Evolutionary conservation across 2,113 vertebrate genomes (phyloP).

Genomic region (Hystrix cristata): DNA sequence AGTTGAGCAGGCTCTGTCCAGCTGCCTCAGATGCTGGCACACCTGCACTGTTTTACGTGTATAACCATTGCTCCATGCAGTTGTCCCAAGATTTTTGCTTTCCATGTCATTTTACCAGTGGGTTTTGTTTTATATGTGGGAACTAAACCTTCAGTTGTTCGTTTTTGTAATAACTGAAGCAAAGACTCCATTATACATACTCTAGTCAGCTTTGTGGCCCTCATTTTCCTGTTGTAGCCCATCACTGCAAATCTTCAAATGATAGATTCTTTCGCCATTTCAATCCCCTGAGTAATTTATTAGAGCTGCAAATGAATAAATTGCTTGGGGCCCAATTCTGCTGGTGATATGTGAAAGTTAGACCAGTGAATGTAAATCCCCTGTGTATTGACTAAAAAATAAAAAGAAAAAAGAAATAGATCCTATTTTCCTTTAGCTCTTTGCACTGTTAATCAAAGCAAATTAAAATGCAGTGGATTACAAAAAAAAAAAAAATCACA

Average conservation of each 20-base stretch:
- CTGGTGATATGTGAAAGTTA: slow-evolving; percentile 61
- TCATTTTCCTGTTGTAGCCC: slow-evolving; percentile 78
- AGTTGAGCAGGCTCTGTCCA: background rate
- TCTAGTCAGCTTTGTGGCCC: slow-evolving; percentile 73
- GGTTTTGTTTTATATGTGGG: slow-evolving; percentile 61
- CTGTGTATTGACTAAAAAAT: slow-evolving; percentile 43
- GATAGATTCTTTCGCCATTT: slow-evolving; percentile 75
- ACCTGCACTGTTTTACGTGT: background rate
- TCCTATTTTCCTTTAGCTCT: slow-evolving; percentile 67
- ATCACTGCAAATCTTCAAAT: slow-evolving; percentile 76
- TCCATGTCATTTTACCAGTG: background rate
- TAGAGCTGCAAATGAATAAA: slow-evolving; percentile 79
- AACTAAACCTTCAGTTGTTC: slow-evolving; percentile 65
- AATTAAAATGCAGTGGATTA: slow-evolving; percentile 73
- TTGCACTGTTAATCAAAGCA: slow-evolving; percentile 77
- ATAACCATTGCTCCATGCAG: background rate
- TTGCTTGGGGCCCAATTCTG: slow-evolving; percentile 75
- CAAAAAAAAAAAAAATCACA: background rate
- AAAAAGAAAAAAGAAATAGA: slow-evolving; percentile 49
- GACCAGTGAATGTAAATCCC: slow-evolving; percentile 72
- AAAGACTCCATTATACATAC: slow-evolving; percentile 72
- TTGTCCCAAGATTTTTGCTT: slow-evolving; percentile 19
- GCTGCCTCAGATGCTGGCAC: background rate
- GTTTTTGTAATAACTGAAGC: slow-evolving; percentile 74
- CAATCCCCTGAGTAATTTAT: slow-evolving; percentile 77